A percentile compares a stretch with the other conserved stretches of the same genome.
phyloP scores from a whole-genome alignment of 2,888 invertebrate genomes.

The Leptopilina myrica region DNA sequence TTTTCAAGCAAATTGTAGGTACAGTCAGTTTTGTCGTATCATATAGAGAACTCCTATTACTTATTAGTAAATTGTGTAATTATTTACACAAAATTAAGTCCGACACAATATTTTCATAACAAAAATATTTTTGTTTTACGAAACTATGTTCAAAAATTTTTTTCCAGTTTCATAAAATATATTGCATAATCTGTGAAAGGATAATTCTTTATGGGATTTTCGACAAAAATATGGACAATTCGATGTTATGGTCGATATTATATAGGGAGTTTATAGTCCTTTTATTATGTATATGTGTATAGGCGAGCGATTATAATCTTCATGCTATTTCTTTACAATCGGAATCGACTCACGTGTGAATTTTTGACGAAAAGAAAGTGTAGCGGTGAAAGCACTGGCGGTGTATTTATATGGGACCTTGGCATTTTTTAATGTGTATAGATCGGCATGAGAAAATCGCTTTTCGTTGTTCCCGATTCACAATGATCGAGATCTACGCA shows the following conservation, averaged over 20 bases:
- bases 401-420: conserved; percentile 36
- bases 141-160: neutral
- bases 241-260: neutral
- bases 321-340: conserved; percentile 18
- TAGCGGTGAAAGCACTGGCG: conserved; percentile 34
- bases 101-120: neutral
- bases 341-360: conserved; percentile 26
- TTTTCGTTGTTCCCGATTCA: conserved; percentile 36
- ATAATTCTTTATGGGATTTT: neutral
- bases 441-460: conserved; percentile 38
- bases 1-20: no score
- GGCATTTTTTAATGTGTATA: conserved; percentile 33
- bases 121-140: neutral
- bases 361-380: conserved; percentile 38
- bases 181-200: neutral
- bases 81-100: neutral
- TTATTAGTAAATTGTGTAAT: no score
- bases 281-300: neutral
- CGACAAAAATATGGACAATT: neutral
- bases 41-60: no score
- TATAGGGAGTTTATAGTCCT: neutral
- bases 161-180: neutral
- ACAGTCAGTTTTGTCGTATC: no score
- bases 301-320: neutral
- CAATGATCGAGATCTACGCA: conserved; percentile 28